phyloP scores from a whole-genome alignment of 2,113 vertebrate species.

The Glareola pratincola region DNA sequence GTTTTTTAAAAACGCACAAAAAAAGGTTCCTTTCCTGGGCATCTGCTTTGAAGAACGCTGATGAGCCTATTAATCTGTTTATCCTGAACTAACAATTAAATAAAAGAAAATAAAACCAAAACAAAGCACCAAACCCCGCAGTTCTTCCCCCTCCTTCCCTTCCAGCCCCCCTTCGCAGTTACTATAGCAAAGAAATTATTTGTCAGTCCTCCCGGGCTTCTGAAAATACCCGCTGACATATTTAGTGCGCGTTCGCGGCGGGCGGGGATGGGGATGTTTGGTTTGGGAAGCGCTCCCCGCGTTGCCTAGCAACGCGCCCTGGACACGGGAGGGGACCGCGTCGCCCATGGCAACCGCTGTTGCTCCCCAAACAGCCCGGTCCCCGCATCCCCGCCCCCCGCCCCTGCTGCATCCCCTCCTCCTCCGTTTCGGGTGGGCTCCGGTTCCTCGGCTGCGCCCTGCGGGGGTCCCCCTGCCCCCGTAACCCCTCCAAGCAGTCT shows the following conservation, averaged over 20 bases:
- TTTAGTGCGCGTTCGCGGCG: conserved; percentile 85
- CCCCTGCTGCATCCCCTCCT: not conserved
- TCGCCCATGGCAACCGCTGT: conserved; percentile 92
- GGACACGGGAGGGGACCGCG: conserved; percentile 89
- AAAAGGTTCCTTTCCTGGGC: not conserved
- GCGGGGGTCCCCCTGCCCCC: not conserved
- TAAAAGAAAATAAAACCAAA: conserved; percentile 36
- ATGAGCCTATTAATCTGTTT: not conserved
- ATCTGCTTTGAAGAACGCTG: not conserved
- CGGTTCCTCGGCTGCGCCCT: fast-evolving
- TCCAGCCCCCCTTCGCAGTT: not conserved
- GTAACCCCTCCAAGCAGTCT: fast-evolving
- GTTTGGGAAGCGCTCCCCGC: conserved; percentile 93
- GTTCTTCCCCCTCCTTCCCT: not conserved
- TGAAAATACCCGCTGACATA: conserved; percentile 90
- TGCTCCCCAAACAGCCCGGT: conserved; percentile 93
- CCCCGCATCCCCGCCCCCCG: conserved; percentile 59
- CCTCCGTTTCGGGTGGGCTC: not conserved
- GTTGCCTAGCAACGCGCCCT: conserved; percentile 90
- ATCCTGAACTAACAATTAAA: conserved; percentile 41
- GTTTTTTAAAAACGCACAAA: not conserved
- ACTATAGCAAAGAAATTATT: conserved; percentile 72
- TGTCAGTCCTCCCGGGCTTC: conserved; percentile 64
- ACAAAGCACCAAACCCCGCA: not conserved
- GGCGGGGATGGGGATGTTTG: conserved; percentile 87